phyloP scores from a whole-genome alignment of 2,888 invertebrate genomes.

The Hipparchia sbordonii region DNA sequence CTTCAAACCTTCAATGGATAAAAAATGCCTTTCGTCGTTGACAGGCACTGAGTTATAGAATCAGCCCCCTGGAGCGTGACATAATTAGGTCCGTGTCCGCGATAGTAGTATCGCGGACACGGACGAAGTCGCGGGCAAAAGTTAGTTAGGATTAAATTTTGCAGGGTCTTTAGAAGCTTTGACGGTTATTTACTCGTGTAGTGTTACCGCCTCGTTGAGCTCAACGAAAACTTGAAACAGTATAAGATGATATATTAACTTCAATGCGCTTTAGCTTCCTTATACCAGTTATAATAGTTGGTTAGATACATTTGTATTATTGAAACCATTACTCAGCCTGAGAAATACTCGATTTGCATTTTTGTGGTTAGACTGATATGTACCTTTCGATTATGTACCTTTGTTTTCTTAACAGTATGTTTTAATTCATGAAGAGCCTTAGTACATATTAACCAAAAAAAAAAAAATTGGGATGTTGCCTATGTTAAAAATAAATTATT shows the following conservation, averaged over 20 bases:
- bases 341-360: slow-evolving; percentile 40
- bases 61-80: no score
- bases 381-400: slow-evolving; percentile 38
- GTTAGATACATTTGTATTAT: slow-evolving; percentile 45
- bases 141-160: no score
- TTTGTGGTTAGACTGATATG: slow-evolving; percentile 32
- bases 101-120: no score
- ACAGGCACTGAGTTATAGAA: no score
- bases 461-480: no score
- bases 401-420: slow-evolving; percentile 24
- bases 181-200: no score
- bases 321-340: slow-evolving; percentile 52
- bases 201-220: slow-evolving; percentile 66
- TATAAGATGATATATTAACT: slow-evolving; percentile 47
- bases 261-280: slow-evolving; percentile 56
- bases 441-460: background rate
- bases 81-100: no score
- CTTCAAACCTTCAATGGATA: no score
- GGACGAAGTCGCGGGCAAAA: no score
- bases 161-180: no score
- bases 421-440: slow-evolving; percentile 23
- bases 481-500: no score
- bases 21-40: no score
- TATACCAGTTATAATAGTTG: slow-evolving; percentile 51
- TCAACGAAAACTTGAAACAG: slow-evolving; percentile 59